Conservation (phyloP, 2,888 invertebrate species). For the Tricholauxania praeusta region DNA sequence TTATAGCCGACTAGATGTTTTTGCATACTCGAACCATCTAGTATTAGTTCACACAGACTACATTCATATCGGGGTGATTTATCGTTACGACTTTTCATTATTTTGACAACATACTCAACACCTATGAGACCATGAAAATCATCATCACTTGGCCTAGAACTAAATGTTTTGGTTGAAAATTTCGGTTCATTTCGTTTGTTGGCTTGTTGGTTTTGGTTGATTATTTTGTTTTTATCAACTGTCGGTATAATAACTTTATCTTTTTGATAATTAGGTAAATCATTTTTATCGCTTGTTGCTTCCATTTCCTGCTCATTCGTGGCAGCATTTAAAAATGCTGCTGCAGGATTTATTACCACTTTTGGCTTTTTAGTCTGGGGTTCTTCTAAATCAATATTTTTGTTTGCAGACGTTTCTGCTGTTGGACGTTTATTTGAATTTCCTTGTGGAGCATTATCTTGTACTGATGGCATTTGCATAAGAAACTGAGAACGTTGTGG, state of each 20-base stretch:
- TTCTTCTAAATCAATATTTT: not conserved
- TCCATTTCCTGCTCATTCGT: not conserved
- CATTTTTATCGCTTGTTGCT: constrained; percentile 11
- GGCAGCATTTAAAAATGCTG: constrained; percentile 29
- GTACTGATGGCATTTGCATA: constrained; percentile 8
- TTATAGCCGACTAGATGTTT: constrained; percentile 83
- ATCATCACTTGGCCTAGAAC: constrained; percentile 41
- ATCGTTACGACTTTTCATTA: constrained; percentile 74
- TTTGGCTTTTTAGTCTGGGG: constrained; percentile 36
- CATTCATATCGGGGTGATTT: constrained; percentile 80
- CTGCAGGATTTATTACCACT: constrained; percentile 42
- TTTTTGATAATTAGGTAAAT: constrained; percentile 47
- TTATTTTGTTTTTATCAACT: constrained; percentile 41
- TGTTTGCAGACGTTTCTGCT: constrained; percentile 2
- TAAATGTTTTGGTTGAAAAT: constrained; percentile 50
- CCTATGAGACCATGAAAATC: constrained; percentile 71
- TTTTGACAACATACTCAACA: constrained; percentile 83
- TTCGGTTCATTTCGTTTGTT: constrained; percentile 32
- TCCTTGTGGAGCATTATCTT: constrained; percentile 4
- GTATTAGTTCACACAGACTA: constrained; percentile 80
- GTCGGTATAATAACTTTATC: constrained; percentile 51
- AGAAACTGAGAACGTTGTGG: not conserved
- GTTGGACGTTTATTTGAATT: constrained; percentile 19
- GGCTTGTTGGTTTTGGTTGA: not conserved
- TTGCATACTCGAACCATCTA: constrained; percentile 81